Percentiles rank a stretch among this genome's conserved stretches.
Conservation (phyloP, 2,888 invertebrate species). For the Girardia tigrina region DNA sequence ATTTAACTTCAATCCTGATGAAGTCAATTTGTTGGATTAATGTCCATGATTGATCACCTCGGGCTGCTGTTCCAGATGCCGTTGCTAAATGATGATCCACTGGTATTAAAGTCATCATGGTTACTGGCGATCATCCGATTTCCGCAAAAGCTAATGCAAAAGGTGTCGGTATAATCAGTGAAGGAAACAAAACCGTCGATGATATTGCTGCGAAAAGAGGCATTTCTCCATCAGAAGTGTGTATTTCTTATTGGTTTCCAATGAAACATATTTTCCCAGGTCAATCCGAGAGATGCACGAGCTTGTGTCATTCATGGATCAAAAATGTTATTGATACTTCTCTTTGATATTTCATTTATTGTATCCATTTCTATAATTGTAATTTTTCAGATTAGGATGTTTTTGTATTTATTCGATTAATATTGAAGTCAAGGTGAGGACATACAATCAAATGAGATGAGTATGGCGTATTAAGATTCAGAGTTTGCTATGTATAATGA, state of each 20-base stretch:
- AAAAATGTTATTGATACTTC: no score
- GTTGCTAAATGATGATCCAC: conserved; percentile 91
- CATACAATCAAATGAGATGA: no score
- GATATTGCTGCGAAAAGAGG: conserved; percentile 66
- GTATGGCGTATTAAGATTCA: no score
- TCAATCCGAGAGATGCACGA: conserved; percentile 46
- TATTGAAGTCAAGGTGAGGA: no score
- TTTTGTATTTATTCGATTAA: no score
- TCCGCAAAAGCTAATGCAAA: conserved; percentile 55
- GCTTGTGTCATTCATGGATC: conserved; percentile 51
- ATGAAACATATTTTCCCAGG: background rate
- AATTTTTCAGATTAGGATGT: no score
- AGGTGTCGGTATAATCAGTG: conserved; percentile 54
- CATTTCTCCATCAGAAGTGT: conserved; percentile 41
- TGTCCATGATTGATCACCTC: conserved; percentile 95
- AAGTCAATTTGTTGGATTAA: conserved; percentile 73
- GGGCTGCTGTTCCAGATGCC: conserved; percentile 89
- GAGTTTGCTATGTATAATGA: no score
- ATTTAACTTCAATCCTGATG: conserved; percentile 66
- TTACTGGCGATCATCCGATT: conserved; percentile 55
- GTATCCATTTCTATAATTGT: no score
- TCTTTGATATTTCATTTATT: no score
- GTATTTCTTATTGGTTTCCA: no score
- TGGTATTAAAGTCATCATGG: conserved; percentile 67
- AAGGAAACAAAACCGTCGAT: conserved; percentile 54